Evolutionary conservation across 37 sponge, comb jelly and placozoan genomes (phyloP).

Genomic region (Cliona cf. orientalis): DNA sequence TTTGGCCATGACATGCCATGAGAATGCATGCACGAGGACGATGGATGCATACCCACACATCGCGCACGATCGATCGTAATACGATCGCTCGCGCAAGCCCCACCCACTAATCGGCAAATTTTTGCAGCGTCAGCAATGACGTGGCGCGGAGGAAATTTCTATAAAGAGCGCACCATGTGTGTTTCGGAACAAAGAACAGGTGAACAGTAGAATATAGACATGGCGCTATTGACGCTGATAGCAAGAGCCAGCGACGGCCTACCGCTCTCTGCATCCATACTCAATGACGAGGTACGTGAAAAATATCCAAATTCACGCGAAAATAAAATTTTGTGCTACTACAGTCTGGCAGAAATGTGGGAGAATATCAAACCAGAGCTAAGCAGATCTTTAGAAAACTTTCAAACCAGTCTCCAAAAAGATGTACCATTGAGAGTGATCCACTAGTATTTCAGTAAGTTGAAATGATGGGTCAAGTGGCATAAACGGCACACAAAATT

Average conservation of each 20-base stretch:
- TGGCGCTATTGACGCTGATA: conserved; percentile 95
- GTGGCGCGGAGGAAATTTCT: too few relatives aligned
- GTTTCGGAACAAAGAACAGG: background rate
- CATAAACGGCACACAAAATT: too few relatives aligned
- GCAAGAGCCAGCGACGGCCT: conserved; percentile 92
- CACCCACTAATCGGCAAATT: too few relatives aligned
- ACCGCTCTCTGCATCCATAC: conserved; percentile 90
- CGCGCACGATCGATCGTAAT: too few relatives aligned
- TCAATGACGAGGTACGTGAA: conserved; percentile 70
- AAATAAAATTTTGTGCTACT: background rate
- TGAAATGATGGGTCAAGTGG: too few relatives aligned
- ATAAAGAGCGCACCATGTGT: too few relatives aligned
- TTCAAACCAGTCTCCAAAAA: conserved; percentile 78
- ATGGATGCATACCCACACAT: too few relatives aligned
- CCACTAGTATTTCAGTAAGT: conserved; percentile 92
- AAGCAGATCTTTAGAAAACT: conserved; percentile 91
- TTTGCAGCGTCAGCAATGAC: too few relatives aligned
- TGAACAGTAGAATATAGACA: conserved; percentile 12
- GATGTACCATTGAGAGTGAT: conserved; percentile 84
- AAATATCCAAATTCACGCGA: background rate
- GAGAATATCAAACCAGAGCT: conserved; percentile 86
- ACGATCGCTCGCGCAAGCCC: too few relatives aligned
- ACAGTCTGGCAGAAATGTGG: conserved; percentile 73
- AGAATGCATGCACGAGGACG: too few relatives aligned
- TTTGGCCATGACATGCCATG: too few relatives aligned